Base-by-base conservation (phyloP, 2,888 invertebrate species). In the Synergus umbraculus region DNA sequence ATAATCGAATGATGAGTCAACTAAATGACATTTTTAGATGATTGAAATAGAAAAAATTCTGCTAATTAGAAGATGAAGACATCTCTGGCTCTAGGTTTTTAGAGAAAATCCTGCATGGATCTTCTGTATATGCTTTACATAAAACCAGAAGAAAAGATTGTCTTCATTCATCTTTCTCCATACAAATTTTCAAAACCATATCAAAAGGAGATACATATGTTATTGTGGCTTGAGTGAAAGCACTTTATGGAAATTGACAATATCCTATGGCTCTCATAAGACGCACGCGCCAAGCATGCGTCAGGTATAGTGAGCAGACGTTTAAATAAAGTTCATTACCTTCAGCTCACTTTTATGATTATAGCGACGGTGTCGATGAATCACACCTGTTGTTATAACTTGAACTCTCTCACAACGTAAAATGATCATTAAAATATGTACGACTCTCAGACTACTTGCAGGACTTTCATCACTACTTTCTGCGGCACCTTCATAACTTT, bases 321-420 rank as follows among this genome's bases (percentile, higher is more conserved):
- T 86, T 88, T 85, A 85, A 86, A 83, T 84, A 86, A 88, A 88
- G 88, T 88, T 88, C 86, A 86, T 88, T 88, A 87, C 86, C 86
- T 87, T 85, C 15, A 58, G 18, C 10, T 44, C 22, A 44, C 43
- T 44, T 67, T 83, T 80, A 44, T 10, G 12, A 67, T 18, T 18
- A 66, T 43, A 15, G 43, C 66, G 15, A 66, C n/a, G 43, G 43
- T 44, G 44, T 67, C 12, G 67, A 67, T 67, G 67, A 67, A 44
- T 67, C 67, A 67, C 67, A 67, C 67, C 44, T 67, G 67, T 44
- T 67, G 66, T 66, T 66, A n/a, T 8, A 22, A 22, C n/a, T 54
- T 54, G 54, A 54, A 54, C 54, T 8, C n/a, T 13, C 66, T 7
- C 43, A 18, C 44, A 67, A 67, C 13, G 22, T 13, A 12, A 67